Percentiles rank a stretch among this genome's conserved stretches.
phyloP scores from a whole-genome alignment of 35 echinoderm and acorn worm species.

The Heliocidaris erythrogramma region DNA sequence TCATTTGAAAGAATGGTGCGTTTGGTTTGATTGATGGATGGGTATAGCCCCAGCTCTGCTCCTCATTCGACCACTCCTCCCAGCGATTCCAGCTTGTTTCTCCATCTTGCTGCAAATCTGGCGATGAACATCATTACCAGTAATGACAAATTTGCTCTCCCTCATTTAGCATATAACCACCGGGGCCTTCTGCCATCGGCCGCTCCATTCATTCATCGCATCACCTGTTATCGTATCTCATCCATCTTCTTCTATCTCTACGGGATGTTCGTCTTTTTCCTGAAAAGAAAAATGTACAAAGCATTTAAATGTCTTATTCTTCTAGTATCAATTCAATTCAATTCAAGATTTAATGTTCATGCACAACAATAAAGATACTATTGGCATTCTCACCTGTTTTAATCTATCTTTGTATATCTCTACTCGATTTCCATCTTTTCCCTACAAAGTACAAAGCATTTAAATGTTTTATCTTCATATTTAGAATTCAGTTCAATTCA shows the following conservation, averaged over 20 bases:
- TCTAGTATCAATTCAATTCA: too few species aligned
- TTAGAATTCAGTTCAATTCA: too few species aligned
- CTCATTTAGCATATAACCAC: constrained; percentile 25
- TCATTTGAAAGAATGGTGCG: constrained; percentile 12
- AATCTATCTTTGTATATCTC: too few species aligned
- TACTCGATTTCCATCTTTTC: too few species aligned
- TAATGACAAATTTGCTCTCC: constrained; percentile 27
- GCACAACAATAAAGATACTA: too few species aligned
- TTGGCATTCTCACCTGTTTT: too few species aligned
- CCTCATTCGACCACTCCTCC: constrained; percentile 15
- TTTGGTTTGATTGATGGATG: constrained; percentile 24
- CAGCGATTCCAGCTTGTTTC: constrained; percentile 16
- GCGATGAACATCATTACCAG: constrained; percentile 28
- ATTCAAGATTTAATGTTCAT: too few species aligned
- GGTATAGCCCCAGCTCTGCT: not conserved
- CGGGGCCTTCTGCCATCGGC: not conserved
- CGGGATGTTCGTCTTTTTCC: not conserved
- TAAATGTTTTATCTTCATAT: too few species aligned
- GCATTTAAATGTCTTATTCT: too few species aligned
- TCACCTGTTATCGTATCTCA: not conserved
- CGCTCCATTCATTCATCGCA: not conserved
- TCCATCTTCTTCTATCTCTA: not conserved
- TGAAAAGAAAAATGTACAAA: not conserved
- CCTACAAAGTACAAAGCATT: too few species aligned
- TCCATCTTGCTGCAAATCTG: constrained; percentile 32